A percentile compares a stretch with the other conserved stretches of the same genome.
Evolutionary conservation across 1,140 invertebrate genomes (phyloP).

Genomic region (Agrypnia vestita): DNA sequence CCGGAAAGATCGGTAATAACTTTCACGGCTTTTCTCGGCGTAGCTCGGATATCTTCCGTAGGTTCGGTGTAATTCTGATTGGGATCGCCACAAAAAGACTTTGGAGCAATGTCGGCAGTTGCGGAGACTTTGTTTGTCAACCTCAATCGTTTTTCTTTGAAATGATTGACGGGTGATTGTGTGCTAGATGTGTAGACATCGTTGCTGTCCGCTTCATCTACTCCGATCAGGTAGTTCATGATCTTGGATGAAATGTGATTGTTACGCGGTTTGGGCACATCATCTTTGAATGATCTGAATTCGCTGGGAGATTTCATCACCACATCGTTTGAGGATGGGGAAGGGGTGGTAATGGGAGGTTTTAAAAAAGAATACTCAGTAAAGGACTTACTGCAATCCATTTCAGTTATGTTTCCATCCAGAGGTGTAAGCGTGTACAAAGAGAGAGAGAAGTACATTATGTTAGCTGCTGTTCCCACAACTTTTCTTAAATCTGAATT

Average conservation of each 20-base stretch:
- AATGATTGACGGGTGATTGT: slow-evolving; percentile 40
- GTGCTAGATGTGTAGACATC: slow-evolving; percentile 54
- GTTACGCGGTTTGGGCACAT: slow-evolving; percentile 67
- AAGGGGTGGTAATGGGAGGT: slow-evolving; percentile 64
- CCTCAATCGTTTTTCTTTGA: slow-evolving; percentile 54
- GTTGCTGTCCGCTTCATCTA: slow-evolving; percentile 57
- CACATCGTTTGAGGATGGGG: slow-evolving; percentile 74
- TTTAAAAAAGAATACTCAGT: slow-evolving; percentile 60
- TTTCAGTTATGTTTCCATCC: slow-evolving; percentile 37
- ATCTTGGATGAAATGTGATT: slow-evolving; percentile 68
- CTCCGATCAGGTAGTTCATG: slow-evolving; percentile 62
- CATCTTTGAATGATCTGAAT: slow-evolving; percentile 64
- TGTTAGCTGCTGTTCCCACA: slow-evolving; percentile 48
- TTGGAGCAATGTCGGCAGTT: slow-evolving; percentile 50
- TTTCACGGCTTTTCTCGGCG: slow-evolving; percentile 73
- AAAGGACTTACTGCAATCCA: slow-evolving; percentile 68
- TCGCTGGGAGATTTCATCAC: slow-evolving; percentile 72
- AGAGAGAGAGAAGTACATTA: slow-evolving; percentile 55
- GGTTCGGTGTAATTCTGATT: slow-evolving; percentile 64
- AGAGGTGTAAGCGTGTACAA: slow-evolving; percentile 48
- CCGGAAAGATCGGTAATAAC: slow-evolving; percentile 70
- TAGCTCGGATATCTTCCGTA: slow-evolving; percentile 62
- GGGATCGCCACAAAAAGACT: slow-evolving; percentile 62
- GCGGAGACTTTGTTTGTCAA: slow-evolving; percentile 58
- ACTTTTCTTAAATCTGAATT: slow-evolving; percentile 23